Evolutionary conservation across 92 coral and sea anemone genomes (phyloP).

Genomic region (Epizoanthus stellaris): DNA sequence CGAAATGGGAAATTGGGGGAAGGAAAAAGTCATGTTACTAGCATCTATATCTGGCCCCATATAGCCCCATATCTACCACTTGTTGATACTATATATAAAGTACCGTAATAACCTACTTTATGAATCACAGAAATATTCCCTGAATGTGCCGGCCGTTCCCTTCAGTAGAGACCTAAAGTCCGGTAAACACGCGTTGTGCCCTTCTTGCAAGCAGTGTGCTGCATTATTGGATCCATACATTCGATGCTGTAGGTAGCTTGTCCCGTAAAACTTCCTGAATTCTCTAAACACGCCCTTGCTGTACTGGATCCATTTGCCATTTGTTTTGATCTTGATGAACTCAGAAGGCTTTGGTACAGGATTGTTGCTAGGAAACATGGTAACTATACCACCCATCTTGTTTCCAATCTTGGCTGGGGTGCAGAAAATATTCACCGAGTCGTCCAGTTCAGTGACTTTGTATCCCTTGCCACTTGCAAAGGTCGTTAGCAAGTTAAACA

Average conservation of each 20-base stretch:
- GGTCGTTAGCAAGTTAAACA: not conserved
- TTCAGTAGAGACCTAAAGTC: no score
- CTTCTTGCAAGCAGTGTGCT: no score
- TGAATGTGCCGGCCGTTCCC: no score
- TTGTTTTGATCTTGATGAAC: slow-evolving; percentile 46
- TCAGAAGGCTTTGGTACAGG: slow-evolving; percentile 25
- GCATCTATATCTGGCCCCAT: no score
- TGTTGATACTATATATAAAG: no score
- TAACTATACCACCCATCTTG: slow-evolving; percentile 54
- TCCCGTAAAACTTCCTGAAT: slow-evolving; percentile 5
- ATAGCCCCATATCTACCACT: no score
- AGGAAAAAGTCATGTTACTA: no score
- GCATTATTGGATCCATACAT: slow-evolving; percentile 21
- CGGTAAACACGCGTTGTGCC: no score
- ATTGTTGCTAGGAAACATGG: not conserved
- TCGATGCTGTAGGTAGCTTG: slow-evolving; percentile 44
- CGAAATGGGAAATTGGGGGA: no score
- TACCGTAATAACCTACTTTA: no score
- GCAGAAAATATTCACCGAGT: slow-evolving; percentile 47
- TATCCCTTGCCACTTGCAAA: not conserved
- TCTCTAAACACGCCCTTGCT: slow-evolving; percentile 14
- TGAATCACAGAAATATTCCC: no score
- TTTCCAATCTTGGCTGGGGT: slow-evolving; percentile 30
- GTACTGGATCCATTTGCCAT: slow-evolving; percentile 52
- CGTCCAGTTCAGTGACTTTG: not conserved